Evolutionary conservation across 2,888 invertebrate genomes (phyloP), one percentile per base, ranked within the genome.

Genomic region (Nowickia ferox): DNA sequence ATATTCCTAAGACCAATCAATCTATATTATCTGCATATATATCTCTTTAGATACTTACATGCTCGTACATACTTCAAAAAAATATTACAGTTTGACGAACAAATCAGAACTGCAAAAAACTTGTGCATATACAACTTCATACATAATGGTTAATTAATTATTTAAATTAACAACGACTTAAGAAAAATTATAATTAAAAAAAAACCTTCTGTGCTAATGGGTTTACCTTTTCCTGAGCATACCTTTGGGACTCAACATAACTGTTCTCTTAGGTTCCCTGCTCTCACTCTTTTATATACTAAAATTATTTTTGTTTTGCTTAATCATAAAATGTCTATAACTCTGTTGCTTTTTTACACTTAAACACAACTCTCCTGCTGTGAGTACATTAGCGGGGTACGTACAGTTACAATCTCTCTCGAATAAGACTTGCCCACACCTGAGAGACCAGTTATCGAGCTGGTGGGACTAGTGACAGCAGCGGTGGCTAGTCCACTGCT

Each of bases 361-460:
- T 95, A 95, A 91, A 95, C 95, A 92, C 95, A 95, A 92, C 95
- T 95, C 91, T 95, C 95, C 91, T 95, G 94, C 90, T 93, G 95
- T 90, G 94, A 95, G 86, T 95, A 95, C 94, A 95, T 95, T 77
- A 95, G 93, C 72, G 95, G 95, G 77, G 95, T 95, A 89, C 95
- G 93, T 72, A 95, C 95, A 42, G 95, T 95, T 75, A 95, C 95
- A 84, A 95, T 95, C 93, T 95, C 95, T 87, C 95, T 92, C 61
- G 93, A 93, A 87, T 93, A 93, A 78, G 93, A 93, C 89, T 93
- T 93, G 63, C 89, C 89, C 69, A 91, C 91, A 0, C 90, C 92
- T 57, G 92, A 92, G 9, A 92, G 91, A 13, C 92, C 92, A 3
- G 92, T 91, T 8, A 92, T 84, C 22, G 92, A 91, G 87, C 91